Percentiles rank a stretch among this genome's conserved stretches.
Conservation (phyloP, 2,888 invertebrate genomes). For the Eulithis prunata region DNA sequence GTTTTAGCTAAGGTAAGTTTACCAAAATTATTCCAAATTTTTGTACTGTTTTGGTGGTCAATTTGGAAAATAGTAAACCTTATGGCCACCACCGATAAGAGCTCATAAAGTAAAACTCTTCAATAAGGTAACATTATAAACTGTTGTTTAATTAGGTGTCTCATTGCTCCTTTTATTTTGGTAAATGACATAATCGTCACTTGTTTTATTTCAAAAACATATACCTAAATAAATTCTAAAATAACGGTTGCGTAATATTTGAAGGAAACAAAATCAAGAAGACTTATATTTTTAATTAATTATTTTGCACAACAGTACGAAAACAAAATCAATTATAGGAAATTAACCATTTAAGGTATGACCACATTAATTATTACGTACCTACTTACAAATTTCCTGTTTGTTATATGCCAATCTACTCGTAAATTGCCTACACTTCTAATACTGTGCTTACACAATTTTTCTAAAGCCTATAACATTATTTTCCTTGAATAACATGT, state of each 20-base stretch:
- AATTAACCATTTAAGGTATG: constrained; percentile 30
- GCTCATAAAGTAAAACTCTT: too few relatives aligned
- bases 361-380: constrained; percentile 9
- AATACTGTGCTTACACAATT: constrained; percentile 19
- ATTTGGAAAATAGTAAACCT: too few relatives aligned
- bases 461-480: constrained; percentile 12
- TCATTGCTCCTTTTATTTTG: too few relatives aligned
- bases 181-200: too few relatives aligned
- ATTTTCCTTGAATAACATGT: constrained; percentile 25
- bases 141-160: background rate
- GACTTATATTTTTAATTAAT: background rate
- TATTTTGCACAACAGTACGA: constrained; percentile 3
- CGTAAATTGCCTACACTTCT: constrained; percentile 1
- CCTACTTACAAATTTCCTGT: constrained; percentile 23
- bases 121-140: too few relatives aligned
- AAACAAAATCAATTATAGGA: constrained; percentile 25
- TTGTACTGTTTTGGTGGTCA: too few relatives aligned
- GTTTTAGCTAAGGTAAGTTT: too few relatives aligned
- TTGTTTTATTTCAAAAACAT: too few relatives aligned
- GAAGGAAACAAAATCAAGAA: background rate
- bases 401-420: constrained; percentile 8
- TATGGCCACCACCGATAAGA: too few relatives aligned
- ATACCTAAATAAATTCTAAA: too few relatives aligned
- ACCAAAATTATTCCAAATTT: too few relatives aligned
- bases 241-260: background rate